Evolutionary conservation across 2,113 vertebrate genomes (phyloP), one percentile per base, ranked within the genome.

Genomic region (Junco hyemalis): DNA sequence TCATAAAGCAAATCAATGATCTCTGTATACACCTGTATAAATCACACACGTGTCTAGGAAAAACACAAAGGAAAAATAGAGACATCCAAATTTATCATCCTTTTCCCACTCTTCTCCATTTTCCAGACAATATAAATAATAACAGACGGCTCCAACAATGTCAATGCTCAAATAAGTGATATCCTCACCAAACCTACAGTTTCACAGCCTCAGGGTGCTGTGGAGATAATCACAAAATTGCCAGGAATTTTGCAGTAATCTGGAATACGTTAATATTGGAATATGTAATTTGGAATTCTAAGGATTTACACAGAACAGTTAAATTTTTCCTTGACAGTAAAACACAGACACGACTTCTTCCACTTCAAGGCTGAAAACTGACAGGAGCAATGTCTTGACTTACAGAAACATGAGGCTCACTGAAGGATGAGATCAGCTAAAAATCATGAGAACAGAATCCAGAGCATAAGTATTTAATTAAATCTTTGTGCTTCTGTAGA

Each of bases 91-190:
- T 47, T 11, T 35, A n/a, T 48, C 28, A 15, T n/a, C 50, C 38
- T 69, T 73, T 70, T 35, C 40, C 57, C 15, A 16, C 24, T 74
- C 44, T 42, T 54, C 23, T 47, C 42, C 22, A 22, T 50, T 74
- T 74, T 29, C 24, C 42, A 48, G 56, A 31, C 35, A 61, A 63
- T 20, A 47, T 35, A 78, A 84, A 60, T 64, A 69, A 28, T 18
- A 71, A 24, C 8, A 24, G n/a, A 8, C 0, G 4, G 63, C 38
- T 20, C 64, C 14, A 36, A 31, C 11, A 26, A 29, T 11, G 50
- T 6, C 45, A 0, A 21, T 45, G 44, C 44, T 45, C 44, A 45
- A 20, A 5, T 1, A 31, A n/a, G 14, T 38, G 50, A 8, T 0
- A 35, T 8, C 71, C 66, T 45, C 23, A 5, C 44, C 51, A n/a